Evolutionary conservation across 2,113 vertebrate species (phyloP).

Genomic region (Sinocyclocheilus anshuiensis): DNA sequence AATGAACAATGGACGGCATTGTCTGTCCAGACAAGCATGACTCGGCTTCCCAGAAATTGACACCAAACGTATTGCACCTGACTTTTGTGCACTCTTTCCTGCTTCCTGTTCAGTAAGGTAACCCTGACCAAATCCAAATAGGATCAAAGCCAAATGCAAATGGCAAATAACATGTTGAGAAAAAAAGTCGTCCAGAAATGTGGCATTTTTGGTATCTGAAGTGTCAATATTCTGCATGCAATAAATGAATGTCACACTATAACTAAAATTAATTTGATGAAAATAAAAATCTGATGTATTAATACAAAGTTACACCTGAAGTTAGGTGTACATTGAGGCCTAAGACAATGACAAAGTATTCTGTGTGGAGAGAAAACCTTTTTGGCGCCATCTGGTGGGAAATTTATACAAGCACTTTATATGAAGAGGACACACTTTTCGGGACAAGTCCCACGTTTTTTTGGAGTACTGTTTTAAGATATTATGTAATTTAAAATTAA

Average conservation of each 20-base stretch:
- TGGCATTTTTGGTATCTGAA: not conserved
- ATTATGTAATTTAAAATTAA: too few species aligned
- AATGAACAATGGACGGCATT: slow-evolving; percentile 1
- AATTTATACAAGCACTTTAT: too few species aligned
- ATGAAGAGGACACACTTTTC: too few species aligned
- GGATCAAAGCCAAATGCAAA: not conserved
- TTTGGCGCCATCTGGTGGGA: too few species aligned
- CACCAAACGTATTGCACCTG: not conserved
- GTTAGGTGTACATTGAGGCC: not conserved
- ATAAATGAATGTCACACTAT: not conserved
- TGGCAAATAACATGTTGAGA: not conserved
- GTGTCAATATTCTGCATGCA: not conserved
- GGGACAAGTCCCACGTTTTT: not conserved
- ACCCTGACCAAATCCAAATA: not conserved
- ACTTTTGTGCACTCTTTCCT: not conserved
- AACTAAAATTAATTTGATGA: not conserved
- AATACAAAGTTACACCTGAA: not conserved
- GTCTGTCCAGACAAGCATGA: not conserved
- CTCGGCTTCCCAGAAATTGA: slow-evolving; percentile 1
- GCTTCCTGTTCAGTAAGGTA: not conserved
- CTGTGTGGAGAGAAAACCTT: too few species aligned
- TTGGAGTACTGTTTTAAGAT: not conserved
- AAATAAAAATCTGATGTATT: not conserved
- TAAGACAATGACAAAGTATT: not conserved
- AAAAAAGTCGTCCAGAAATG: not conserved